A percentile compares a stretch with the other conserved stretches of the same genome.
phyloP scores from a whole-genome alignment of 2,888 invertebrate genomes.

The Shargacucullia verbasci region DNA sequence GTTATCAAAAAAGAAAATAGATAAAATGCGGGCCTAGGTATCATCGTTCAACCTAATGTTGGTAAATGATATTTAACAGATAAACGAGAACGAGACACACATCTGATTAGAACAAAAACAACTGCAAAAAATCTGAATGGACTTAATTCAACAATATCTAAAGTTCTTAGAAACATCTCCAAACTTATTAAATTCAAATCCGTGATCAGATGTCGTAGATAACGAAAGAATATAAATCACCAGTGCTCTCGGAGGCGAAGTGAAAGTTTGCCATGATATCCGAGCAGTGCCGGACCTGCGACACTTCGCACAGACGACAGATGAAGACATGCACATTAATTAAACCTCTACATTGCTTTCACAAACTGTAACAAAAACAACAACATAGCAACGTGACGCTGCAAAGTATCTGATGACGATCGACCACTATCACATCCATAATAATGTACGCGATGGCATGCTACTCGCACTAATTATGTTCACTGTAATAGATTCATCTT shows the following conservation, averaged over 20 bases:
- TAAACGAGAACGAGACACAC: constrained; percentile 27
- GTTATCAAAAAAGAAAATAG: constrained; percentile 36
- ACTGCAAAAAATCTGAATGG: constrained; percentile 24
- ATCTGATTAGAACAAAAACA: constrained; percentile 34
- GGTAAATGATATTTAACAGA: constrained; percentile 16
- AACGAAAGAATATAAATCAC: constrained; percentile 78
- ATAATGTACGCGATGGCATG: constrained; percentile 49
- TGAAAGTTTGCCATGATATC: constrained; percentile 79
- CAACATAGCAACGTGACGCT: constrained; percentile 32
- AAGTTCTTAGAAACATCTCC: constrained; percentile 50
- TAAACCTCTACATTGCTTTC: constrained; percentile 72
- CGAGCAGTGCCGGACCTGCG: constrained; percentile 69
- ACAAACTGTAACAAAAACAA: constrained; percentile 66
- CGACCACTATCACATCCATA: constrained; percentile 52
- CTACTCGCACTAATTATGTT: constrained; percentile 41
- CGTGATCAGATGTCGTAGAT: constrained; percentile 77
- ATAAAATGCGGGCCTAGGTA: constrained; percentile 33
- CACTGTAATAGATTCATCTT: constrained; percentile 35
- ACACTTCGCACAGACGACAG: constrained; percentile 68
- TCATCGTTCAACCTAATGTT: constrained; percentile 21
- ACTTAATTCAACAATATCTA: constrained; percentile 32
- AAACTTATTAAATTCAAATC: constrained; percentile 70
- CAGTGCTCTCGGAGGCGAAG: constrained; percentile 70
- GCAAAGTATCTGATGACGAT: constrained; percentile 43
- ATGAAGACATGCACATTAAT: constrained; percentile 74